A percentile compares a stretch with the other conserved stretches of the same genome.
Evolutionary conservation across 2,113 vertebrate species (phyloP).

Genomic region (Vidua macroura): DNA sequence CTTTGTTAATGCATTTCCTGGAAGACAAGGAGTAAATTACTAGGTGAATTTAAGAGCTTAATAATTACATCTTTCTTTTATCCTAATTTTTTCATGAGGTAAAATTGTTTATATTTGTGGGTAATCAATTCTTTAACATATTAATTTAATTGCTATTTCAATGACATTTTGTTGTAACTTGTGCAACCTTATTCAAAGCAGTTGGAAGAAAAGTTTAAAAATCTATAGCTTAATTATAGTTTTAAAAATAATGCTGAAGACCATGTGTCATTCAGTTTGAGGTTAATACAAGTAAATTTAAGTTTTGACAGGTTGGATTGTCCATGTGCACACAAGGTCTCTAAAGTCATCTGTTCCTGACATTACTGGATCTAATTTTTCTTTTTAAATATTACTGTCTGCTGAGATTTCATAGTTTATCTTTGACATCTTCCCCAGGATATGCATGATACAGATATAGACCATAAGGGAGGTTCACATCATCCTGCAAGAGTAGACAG

Average conservation of each 20-base stretch:
- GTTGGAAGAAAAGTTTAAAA: background rate
- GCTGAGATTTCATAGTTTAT: background rate
- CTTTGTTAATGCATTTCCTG: background rate
- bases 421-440: background rate
- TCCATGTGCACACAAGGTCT: background rate
- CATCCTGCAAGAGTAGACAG: background rate
- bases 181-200: background rate
- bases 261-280: background rate
- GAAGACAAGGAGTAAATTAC: background rate
- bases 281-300: background rate
- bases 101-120: background rate
- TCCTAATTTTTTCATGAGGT: background rate
- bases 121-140: background rate
- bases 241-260: background rate
- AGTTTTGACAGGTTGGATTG: background rate
- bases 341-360: background rate
- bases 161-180: background rate
- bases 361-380: background rate
- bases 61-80: background rate
- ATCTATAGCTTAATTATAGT: background rate
- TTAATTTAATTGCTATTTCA: background rate
- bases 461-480: background rate
- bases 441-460: background rate
- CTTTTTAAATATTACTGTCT: background rate
- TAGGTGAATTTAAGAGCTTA: background rate